Percentiles rank a stretch among this genome's conserved stretches.
Conservation (phyloP, 2,113 vertebrate genomes). For the Caranx ignobilis region DNA sequence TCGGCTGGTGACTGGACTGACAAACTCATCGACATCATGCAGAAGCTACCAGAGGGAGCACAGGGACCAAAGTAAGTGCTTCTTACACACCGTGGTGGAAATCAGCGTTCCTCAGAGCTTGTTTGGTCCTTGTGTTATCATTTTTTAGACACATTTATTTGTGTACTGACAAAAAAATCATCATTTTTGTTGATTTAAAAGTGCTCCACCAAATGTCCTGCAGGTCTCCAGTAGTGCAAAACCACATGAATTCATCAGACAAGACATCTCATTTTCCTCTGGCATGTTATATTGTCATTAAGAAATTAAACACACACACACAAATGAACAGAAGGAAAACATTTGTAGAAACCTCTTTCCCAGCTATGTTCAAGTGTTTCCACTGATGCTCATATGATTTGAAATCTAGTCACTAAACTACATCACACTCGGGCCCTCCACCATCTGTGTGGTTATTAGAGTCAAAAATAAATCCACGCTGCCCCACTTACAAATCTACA, state of each 20-base stretch:
- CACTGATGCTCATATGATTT: background rate
- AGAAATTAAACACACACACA: no score
- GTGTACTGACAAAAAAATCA: no score
- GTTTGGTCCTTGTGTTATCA: background rate
- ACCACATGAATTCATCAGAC: background rate
- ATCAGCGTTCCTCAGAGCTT: background rate
- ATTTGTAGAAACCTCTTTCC: background rate
- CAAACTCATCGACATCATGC: constrained; percentile 83
- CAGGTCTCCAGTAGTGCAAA: background rate
- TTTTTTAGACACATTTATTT: no score
- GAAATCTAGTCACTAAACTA: background rate
- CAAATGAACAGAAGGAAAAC: no score
- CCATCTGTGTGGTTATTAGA: background rate
- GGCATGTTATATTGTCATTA: no score
- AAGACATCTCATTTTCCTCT: no score
- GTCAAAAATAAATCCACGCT: no score
- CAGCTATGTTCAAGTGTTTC: background rate
- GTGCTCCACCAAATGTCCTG: no score
- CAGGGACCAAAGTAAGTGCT: constrained; percentile 86
- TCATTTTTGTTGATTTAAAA: no score
- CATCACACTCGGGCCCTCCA: background rate
- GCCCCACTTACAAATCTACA: background rate
- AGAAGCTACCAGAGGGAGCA: constrained; percentile 79
- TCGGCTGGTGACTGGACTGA: constrained; percentile 91
- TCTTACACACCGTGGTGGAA: background rate